Base-by-base conservation (phyloP, 2,888 invertebrate genomes). In the Rutpela maculata region DNA sequence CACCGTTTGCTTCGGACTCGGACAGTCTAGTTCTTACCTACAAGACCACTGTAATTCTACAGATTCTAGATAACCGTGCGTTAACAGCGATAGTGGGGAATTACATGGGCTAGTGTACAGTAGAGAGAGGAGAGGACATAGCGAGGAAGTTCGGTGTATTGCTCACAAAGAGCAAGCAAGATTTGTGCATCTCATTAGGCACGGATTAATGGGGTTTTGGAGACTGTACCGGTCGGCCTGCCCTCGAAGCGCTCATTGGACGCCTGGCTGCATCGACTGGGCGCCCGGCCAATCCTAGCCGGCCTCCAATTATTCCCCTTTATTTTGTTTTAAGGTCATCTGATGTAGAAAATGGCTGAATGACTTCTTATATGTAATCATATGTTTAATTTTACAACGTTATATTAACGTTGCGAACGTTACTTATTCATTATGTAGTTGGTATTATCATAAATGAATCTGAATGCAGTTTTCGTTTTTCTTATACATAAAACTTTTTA, bases 321-420 rank as follows among this genome's bases (percentile, higher is more conserved):
- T 88, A 88, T 88, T 88, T 88, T 87, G 86, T 88, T 88, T 88
- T 88, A 88, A 89, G 88, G 88, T 87, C 88, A 88, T 84, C 86
- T 86, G 84, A 85, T 85, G 86, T 86, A 88, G 88, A 89, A 89
- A 89, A 89, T 89, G 88, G 88, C 88, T 85, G 88, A 86, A 85
- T 87, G 84, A 85, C 85, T 87, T 86, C 86, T 86, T 85, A 85
- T 85, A 31, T 63, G 72, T 62, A 63, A 84, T 76, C 71, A 72
- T 76, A 66, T 38, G 70, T 71, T 76, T 76, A 71, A 65, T 76
- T 66, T 67, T 55, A 22, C 50, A 31, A 35, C 59, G 70, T 60
- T 70, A 60, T 59, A 38, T 70, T 60, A 50, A 63, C 62, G 31
- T 55, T 22, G 63, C 50, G 31, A 26, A 11, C 43, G 26, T 63